Evolutionary conservation across 2,888 invertebrate genomes (phyloP), one percentile per base, ranked within the genome.

Genomic region (Rhabditoides inermis): DNA sequence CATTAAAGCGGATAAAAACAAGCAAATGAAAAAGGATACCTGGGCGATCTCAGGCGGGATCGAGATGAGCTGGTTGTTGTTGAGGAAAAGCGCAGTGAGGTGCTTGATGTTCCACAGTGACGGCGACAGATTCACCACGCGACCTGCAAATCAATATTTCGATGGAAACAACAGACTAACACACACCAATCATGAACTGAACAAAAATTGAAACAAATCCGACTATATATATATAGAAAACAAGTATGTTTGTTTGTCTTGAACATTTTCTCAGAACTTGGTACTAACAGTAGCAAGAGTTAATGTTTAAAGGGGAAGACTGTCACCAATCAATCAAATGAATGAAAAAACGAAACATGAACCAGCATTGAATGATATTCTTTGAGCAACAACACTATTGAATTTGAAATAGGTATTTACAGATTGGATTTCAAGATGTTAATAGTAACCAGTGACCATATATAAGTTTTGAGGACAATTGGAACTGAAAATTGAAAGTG

Each of bases 61-160:
- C 77, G 89, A 51, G 22, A 87, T 84, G 73, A 98, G 83, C 78
- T 86, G 86, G 82, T 98, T 98, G 82, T 91, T 90, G 81, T 91
- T 91, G 77, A 95, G 83, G 81, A 91, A 92, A 75, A 98, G 83
- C 68, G 88, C 88, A 55, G 94, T 94, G 76, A 98, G 83, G 81
- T 94, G 88, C 66, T 85, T 53, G 84, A 80, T 90, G 83, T 79
- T 87, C 85, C 91, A 95, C 76, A 98, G 81, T 72, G 85, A 85
- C 32, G 90, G 88, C 80, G 90, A 90, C 74, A 98, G 81, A 79
- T 90, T 92, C 76, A 90, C 85, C 76, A 98, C 88, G 82, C 86
- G 86, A 81, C 95, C 95, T 89, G 83, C 41, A 72, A 89, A 3
- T 4, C 6, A 25, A 26, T 3, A 50, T 42, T n/a, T n/a, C n/a